phyloP scores from a whole-genome alignment of 2,888 invertebrate species.

The Willowsia nigromaculata region DNA sequence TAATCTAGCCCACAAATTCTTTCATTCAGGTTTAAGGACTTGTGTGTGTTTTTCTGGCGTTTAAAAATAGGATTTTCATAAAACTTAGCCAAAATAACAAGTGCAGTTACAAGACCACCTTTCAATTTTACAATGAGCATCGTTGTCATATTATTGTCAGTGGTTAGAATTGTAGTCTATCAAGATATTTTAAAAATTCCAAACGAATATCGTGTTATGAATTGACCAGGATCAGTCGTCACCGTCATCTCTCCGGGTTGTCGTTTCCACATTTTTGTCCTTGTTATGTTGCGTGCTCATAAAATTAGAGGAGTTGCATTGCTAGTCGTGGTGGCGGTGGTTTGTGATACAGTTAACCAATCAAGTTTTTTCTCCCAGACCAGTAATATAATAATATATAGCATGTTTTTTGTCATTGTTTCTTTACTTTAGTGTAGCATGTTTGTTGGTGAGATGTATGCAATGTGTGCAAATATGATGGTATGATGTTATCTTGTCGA shows the following conservation, averaged over 20 bases:
- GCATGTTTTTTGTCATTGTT: too few species aligned
- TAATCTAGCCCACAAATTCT: too few species aligned
- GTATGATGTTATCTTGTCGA: conserved; percentile 10
- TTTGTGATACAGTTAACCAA: conserved; percentile 12
- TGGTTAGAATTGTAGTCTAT: not conserved
- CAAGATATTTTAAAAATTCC: not conserved
- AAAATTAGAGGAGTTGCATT: conserved; percentile 53
- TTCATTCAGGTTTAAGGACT: too few species aligned
- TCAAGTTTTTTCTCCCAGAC: conserved; percentile 52
- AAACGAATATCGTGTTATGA: not conserved
- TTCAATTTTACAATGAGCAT: not conserved
- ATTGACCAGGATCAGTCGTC: not conserved
- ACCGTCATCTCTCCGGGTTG: not conserved
- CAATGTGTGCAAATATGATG: not conserved
- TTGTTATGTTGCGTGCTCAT: conserved; percentile 50
- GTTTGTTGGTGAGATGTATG: not conserved
- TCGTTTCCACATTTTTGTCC: not conserved
- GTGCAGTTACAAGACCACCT: not conserved
- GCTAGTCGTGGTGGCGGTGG: not conserved
- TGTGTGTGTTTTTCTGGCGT: too few species aligned
- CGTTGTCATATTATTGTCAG: not conserved
- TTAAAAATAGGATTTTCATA: too few species aligned
- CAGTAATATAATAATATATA: conserved; percentile 9
- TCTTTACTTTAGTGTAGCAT: too few species aligned
- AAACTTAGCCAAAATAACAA: not conserved